A percentile compares a stretch with the other conserved stretches of the same genome.
Conservation (phyloP, 2,113 vertebrate genomes). For the Aptenodytes patagonicus region DNA sequence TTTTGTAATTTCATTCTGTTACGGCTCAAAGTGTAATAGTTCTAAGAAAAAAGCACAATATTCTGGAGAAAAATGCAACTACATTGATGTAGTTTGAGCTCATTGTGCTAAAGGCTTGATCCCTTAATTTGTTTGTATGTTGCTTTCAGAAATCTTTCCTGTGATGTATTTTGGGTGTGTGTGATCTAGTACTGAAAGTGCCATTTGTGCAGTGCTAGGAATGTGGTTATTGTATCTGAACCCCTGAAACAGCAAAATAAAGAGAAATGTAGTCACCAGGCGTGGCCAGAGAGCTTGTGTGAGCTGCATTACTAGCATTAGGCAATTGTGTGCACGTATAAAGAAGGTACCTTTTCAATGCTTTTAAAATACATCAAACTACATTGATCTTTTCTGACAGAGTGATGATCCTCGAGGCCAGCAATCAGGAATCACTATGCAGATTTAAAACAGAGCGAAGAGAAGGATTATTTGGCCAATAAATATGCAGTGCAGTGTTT, state of each 20-base stretch:
- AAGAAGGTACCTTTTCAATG: neutral
- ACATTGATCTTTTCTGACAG: neutral
- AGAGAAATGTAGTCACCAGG: neutral
- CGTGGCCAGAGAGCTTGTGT: neutral
- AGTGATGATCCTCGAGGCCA: neutral
- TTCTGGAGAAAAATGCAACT: neutral
- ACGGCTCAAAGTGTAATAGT: neutral
- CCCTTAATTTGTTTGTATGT: neutral
- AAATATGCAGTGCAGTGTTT: neutral
- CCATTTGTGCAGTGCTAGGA: neutral
- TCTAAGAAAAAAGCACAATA: neutral
- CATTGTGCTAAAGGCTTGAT: neutral
- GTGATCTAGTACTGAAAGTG: neutral
- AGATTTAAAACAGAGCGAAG: neutral
- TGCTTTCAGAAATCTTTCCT: neutral
- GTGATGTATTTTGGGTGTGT: neutral
- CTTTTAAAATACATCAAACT: neutral
- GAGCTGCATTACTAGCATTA: neutral
- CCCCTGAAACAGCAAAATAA: slow-evolving; percentile 53
- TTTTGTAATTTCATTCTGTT: neutral
- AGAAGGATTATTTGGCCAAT: neutral
- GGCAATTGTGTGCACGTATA: accelerated
- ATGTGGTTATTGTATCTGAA: slow-evolving; percentile 31
- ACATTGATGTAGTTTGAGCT: neutral
- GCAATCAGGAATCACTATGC: neutral